A percentile compares a stretch with the other conserved stretches of the same genome.
phyloP scores from a whole-genome alignment of 2,113 vertebrate species.

The Labeo rohita region DNA sequence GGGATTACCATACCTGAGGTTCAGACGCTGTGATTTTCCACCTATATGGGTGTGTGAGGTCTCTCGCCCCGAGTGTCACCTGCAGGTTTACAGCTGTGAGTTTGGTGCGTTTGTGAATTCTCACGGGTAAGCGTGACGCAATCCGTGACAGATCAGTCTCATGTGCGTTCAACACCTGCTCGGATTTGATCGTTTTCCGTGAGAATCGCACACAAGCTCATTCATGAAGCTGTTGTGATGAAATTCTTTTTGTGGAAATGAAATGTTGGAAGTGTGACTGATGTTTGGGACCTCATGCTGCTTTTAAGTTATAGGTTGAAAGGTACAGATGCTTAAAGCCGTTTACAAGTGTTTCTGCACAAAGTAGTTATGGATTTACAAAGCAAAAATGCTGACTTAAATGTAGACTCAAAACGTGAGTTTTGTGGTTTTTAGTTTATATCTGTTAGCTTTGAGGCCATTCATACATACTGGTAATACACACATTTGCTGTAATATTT shows the following conservation, averaged over 20 bases:
- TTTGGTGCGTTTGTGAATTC: slow-evolving; percentile 1
- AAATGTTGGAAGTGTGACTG: background rate
- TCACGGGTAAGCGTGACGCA: background rate
- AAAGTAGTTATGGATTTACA: background rate
- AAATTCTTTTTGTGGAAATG: background rate
- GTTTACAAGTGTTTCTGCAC: background rate
- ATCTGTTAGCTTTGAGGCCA: background rate
- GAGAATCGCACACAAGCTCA: background rate
- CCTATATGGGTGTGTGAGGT: background rate
- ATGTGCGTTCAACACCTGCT: slow-evolving; percentile 1
- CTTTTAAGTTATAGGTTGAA: background rate
- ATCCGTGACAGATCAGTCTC: background rate
- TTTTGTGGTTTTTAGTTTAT: background rate
- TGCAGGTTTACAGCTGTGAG: slow-evolving; percentile 6
- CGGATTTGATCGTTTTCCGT: background rate
- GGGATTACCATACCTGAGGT: background rate
- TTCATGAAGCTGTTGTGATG: background rate
- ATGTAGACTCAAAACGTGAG: background rate
- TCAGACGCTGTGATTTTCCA: background rate
- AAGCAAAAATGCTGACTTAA: background rate
- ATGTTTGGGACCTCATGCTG: background rate
- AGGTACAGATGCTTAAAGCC: background rate
- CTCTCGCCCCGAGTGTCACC: background rate
- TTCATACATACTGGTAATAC: background rate
- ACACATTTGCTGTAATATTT: background rate